phyloP scores from a whole-genome alignment of 2,113 vertebrate genomes.

The Sander vitreus region DNA sequence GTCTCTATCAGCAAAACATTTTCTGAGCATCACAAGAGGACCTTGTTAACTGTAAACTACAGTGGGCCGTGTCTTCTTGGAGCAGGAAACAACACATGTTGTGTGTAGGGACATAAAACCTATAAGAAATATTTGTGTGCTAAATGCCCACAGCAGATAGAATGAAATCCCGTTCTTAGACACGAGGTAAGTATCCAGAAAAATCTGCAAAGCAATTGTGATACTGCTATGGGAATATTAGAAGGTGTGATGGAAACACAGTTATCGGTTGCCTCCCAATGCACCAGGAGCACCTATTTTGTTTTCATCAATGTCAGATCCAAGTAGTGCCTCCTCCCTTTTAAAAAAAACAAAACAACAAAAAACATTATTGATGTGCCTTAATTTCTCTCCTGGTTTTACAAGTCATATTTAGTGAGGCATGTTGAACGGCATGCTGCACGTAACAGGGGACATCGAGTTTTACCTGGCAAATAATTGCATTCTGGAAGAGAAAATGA shows the following conservation, averaged over 20 bases:
- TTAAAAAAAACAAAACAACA: not conserved
- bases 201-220: not conserved
- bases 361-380: not conserved
- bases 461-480: constrained; percentile 8
- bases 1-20: not conserved
- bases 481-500: constrained; percentile 18
- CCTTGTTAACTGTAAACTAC: not conserved
- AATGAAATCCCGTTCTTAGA: no score
- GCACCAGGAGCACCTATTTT: not conserved
- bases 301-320: not conserved
- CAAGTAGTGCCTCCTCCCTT: not conserved
- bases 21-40: not conserved
- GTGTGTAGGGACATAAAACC: not conserved
- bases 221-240: not conserved
- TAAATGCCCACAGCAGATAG: no score
- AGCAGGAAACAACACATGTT: not conserved
- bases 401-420: not conserved
- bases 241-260: not conserved
- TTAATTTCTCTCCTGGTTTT: constrained; percentile 4
- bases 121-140: no score
- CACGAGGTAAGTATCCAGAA: not conserved
- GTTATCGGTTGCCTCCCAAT: not conserved
- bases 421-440: not conserved
- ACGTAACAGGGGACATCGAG: not conserved
- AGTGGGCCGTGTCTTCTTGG: not conserved